These are phyloP conservation scores for Anthonomus grandis DNA, from an alignment of 1,140 invertebrate species.

Conservation along the genomic window DNA sequence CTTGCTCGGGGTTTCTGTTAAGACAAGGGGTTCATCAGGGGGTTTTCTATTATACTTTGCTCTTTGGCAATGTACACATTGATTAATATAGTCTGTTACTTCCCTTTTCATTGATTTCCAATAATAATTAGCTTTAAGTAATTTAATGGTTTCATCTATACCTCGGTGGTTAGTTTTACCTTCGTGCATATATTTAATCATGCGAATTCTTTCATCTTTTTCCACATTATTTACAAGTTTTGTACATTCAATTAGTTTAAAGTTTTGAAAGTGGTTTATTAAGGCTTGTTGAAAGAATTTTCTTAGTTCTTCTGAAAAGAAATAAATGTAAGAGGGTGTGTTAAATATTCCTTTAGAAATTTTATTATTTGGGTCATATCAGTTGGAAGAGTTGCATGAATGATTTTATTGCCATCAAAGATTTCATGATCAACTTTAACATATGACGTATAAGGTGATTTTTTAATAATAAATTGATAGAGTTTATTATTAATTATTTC, in stretches of 20 bases:
- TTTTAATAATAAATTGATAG: slow-evolving; percentile 15
- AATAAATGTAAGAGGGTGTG: too few species aligned
- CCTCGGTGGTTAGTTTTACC: background rate
- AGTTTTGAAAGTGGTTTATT: background rate
- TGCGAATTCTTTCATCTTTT: background rate
- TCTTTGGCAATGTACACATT: background rate
- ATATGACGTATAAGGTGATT: slow-evolving; percentile 4
- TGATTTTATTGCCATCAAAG: slow-evolving; percentile 4
- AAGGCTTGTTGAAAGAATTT: too few species aligned
- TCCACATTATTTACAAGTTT: background rate
- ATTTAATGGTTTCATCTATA: background rate
- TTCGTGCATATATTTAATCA: background rate
- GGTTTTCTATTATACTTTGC: background rate
- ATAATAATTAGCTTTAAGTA: background rate
- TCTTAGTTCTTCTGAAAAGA: too few species aligned
- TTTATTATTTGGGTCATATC: too few species aligned
- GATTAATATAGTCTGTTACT: background rate
- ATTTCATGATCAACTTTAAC: background rate
- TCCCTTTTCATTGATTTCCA: background rate
- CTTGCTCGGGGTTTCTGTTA: background rate
- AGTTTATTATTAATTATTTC: slow-evolving; percentile 13
- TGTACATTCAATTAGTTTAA: background rate
- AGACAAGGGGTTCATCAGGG: background rate
- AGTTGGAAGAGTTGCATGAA: slow-evolving; percentile 1
- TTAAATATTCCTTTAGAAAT: too few species aligned